phyloP scores from a whole-genome alignment of 2,888 invertebrate genomes.

The Leucania comma region DNA sequence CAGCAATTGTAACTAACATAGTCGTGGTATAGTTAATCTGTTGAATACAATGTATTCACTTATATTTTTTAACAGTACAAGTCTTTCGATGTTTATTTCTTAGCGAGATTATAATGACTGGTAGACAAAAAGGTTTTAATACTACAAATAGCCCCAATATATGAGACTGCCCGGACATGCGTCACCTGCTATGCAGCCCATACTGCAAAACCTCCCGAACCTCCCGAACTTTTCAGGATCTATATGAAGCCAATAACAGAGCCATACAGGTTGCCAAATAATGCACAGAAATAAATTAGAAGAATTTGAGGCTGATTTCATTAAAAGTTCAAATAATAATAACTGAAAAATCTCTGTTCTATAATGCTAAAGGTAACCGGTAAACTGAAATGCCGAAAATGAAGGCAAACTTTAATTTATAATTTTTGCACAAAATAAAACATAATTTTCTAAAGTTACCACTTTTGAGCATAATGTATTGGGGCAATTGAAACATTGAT shows the following conservation, averaged over 20 bases:
- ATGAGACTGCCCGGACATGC: background rate
- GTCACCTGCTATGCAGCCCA: too few species aligned
- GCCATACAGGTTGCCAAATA: too few species aligned
- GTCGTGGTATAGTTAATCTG: constrained; percentile 35
- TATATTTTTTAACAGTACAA: constrained; percentile 59
- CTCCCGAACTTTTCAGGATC: too few species aligned
- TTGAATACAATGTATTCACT: constrained; percentile 65
- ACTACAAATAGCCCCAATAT: constrained; percentile 8
- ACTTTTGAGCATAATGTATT: background rate
- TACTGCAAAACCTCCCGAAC: too few species aligned
- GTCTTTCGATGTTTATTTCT: constrained; percentile 29
- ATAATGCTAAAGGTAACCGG: background rate
- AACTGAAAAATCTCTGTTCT: too few species aligned
- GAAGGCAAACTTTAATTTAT: background rate
- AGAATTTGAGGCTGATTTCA: too few species aligned
- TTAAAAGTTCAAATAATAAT: background rate
- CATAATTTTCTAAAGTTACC: background rate
- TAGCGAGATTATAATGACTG: constrained; percentile 26
- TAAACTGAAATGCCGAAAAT: background rate
- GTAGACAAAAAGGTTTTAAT: background rate
- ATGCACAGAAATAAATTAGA: too few species aligned
- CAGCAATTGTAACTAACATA: constrained; percentile 49
- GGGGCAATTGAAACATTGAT: background rate
- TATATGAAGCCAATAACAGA: too few species aligned
- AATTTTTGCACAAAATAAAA: background rate